These are phyloP conservation scores for Coelopa frigida DNA, from an alignment of 1,140 invertebrate genomes.

Conservation along the genomic window DNA sequence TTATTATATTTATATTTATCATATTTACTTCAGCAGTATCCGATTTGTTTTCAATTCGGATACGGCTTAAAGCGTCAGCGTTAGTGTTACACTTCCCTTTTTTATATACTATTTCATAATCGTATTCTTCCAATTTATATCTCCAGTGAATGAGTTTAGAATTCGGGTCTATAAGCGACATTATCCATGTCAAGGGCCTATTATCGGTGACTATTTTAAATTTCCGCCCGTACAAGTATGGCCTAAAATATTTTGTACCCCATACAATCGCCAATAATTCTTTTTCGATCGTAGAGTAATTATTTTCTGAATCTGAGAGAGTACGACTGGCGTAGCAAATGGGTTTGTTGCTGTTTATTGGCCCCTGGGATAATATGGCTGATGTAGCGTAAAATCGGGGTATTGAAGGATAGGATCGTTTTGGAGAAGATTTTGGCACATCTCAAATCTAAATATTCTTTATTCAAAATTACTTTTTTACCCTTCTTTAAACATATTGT, in stretches of 20 bases:
- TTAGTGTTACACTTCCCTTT: neutral
- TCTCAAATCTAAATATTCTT: neutral
- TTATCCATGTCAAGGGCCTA: constrained; percentile 44
- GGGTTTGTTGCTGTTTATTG: neutral
- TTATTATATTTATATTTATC: too few relatives aligned
- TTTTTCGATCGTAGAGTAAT: too few relatives aligned
- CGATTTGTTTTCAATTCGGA: too few relatives aligned
- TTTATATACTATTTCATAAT: constrained; percentile 46
- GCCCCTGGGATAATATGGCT: neutral
- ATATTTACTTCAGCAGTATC: too few relatives aligned
- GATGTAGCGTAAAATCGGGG: neutral
- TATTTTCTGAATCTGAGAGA: too few relatives aligned
- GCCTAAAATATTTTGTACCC: too few relatives aligned
- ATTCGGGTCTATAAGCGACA: constrained; percentile 24
- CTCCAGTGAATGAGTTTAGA: constrained; percentile 47
- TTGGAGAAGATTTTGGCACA: neutral
- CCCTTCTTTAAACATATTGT: constrained; percentile 2
- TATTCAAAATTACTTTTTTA: neutral
- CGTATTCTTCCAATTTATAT: constrained; percentile 43
- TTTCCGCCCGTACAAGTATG: too few relatives aligned
- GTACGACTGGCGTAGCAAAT: too few relatives aligned
- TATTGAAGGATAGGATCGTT: constrained; percentile 4
- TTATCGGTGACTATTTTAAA: too few relatives aligned
- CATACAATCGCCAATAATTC: too few relatives aligned
- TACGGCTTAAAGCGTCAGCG: constrained; percentile 2